Conservation (phyloP, 2,888 invertebrate species). For the Agriopis marginaria region DNA sequence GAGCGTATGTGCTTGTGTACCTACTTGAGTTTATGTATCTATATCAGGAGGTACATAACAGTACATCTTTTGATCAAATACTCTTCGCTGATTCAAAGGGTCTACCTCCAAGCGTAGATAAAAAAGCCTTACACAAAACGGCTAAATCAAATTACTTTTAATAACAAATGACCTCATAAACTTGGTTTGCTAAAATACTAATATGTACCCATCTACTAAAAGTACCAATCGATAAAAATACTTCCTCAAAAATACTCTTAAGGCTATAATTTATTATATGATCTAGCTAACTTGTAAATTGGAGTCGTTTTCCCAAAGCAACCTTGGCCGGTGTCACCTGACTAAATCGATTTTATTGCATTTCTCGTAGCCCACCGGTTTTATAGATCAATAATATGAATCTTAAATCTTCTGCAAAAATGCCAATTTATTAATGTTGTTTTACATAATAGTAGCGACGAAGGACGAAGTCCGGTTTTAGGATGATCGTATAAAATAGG, state of each 20-base stretch:
- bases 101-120: no score
- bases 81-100: not conserved
- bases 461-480: constrained; percentile 48
- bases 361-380: constrained; percentile 42
- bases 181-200: constrained; percentile 13
- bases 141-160: not conserved
- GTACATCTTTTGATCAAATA: not conserved
- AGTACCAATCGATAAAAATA: constrained; percentile 11
- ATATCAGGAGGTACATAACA: no score
- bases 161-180: constrained; percentile 27
- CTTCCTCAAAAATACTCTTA: constrained; percentile 28
- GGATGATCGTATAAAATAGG: constrained; percentile 49
- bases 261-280: constrained; percentile 26
- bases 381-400: constrained; percentile 47
- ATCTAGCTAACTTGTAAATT: constrained; percentile 42
- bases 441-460: constrained; percentile 27
- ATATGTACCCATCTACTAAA: not conserved
- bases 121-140: not conserved
- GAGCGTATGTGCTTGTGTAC: no score
- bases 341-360: constrained; percentile 52
- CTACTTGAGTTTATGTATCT: no score
- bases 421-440: constrained; percentile 41
- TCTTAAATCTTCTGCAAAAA: constrained; percentile 46
- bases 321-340: constrained; percentile 47
- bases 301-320: constrained; percentile 46